phyloP scores from a whole-genome alignment of 2,113 vertebrate genomes.

The Nyctereutes procyonoides region DNA sequence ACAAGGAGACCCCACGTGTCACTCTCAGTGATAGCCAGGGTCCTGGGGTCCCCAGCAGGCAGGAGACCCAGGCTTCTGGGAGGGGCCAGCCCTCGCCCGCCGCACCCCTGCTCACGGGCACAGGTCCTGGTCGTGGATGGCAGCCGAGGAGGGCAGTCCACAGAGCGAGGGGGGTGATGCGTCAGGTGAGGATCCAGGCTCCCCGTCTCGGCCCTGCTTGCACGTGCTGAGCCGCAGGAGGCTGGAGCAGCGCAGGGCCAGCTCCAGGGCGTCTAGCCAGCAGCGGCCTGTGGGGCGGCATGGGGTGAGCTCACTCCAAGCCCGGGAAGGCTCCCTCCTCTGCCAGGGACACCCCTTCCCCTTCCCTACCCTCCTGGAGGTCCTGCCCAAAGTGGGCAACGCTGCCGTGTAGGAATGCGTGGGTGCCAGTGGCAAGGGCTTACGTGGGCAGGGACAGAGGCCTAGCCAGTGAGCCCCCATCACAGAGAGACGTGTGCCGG shows the following conservation, averaged over 20 bases:
- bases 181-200: conserved; percentile 89
- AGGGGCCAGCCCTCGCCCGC: background rate
- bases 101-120: conserved; percentile 89
- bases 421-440: background rate
- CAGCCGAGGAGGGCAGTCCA: conserved; percentile 89
- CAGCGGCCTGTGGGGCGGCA: conserved; percentile 90
- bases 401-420: background rate
- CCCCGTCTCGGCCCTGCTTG: conserved; percentile 91
- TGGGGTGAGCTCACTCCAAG: background rate
- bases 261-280: conserved; percentile 98
- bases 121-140: conserved; percentile 90
- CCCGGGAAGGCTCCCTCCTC: background rate
- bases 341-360: background rate
- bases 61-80: background rate
- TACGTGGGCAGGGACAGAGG: background rate
- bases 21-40: background rate
- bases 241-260: conserved; percentile 96
- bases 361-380: background rate
- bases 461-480: background rate
- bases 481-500: background rate
- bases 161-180: conserved; percentile 88
- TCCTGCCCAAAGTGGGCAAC: background rate
- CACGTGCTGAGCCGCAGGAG: conserved; percentile 92
- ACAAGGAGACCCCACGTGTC: fast-evolving
- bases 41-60: background rate